phyloP scores from a whole-genome alignment of 2,888 invertebrate genomes.

The Eupelmus urozonus region DNA sequence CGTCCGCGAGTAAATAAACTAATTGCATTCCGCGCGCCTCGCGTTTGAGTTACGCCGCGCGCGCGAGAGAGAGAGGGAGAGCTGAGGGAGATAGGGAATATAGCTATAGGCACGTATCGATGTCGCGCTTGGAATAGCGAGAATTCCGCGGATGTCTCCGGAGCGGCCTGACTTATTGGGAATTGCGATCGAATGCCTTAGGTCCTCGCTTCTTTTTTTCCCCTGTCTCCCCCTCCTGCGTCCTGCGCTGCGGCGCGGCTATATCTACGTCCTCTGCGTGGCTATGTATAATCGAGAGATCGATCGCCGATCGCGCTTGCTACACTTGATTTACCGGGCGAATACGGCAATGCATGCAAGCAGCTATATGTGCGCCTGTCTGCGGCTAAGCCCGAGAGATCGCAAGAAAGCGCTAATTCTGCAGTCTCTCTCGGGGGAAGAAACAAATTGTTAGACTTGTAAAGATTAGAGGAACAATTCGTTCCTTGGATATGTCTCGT shows the following conservation, averaged over 20 bases:
- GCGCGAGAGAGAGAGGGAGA: not conserved
- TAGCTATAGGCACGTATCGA: conserved; percentile 25
- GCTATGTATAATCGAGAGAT: not conserved
- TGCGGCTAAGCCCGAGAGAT: too few species aligned
- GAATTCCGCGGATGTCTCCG: conserved; percentile 39
- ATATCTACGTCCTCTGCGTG: not conserved
- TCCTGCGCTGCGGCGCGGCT: too few species aligned
- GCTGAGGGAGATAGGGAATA: not conserved
- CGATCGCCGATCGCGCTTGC: conserved; percentile 6
- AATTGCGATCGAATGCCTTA: conserved; percentile 22
- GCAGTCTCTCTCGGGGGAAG: not conserved
- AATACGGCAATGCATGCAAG: not conserved
- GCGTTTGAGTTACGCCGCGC: conserved; percentile 37
- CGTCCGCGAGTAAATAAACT: conserved; percentile 37
- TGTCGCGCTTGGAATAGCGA: conserved; percentile 35
- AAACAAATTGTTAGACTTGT: conserved; percentile 45
- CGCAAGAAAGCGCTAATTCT: too few species aligned
- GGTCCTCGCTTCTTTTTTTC: not conserved
- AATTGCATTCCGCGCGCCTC: conserved; percentile 46
- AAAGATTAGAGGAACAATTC: conserved; percentile 46
- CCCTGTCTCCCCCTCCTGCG: not conserved
- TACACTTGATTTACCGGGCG: conserved; percentile 1
- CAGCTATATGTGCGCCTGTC: too few species aligned
- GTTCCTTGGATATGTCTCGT: not conserved
- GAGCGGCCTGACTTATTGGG: conserved; percentile 33